Evolutionary conservation across 2,888 invertebrate species (phyloP).

Genomic region (Tachystola acroxantha): DNA sequence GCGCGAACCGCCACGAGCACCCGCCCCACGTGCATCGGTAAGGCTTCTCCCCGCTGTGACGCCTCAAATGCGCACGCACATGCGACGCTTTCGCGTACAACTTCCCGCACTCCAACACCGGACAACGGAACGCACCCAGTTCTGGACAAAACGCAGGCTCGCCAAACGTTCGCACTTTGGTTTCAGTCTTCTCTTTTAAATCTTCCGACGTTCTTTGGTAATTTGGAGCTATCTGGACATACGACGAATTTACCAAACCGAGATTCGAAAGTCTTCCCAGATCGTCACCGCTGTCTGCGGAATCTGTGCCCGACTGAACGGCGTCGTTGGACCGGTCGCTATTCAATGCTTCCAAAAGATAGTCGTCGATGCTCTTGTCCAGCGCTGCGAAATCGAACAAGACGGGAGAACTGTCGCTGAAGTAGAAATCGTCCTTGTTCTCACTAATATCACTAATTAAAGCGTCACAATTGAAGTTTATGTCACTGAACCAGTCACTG

Average conservation of each 20-base stretch:
- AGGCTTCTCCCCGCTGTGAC: constrained; percentile 90
- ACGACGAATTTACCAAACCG: constrained; percentile 36
- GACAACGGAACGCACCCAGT: constrained; percentile 82
- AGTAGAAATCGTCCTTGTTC: constrained; percentile 45
- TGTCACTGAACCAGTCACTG: constrained; percentile 56
- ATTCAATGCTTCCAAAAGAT: constrained; percentile 52
- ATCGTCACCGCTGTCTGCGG: constrained; percentile 36
- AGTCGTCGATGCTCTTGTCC: constrained; percentile 59
- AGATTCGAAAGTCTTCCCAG: constrained; percentile 31
- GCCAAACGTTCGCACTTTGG: constrained; percentile 50
- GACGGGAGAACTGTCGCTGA: constrained; percentile 38
- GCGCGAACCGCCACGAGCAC: constrained; percentile 95
- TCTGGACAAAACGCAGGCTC: constrained; percentile 63
- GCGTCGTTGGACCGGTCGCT: constrained; percentile 50
- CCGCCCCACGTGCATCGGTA: constrained; percentile 86
- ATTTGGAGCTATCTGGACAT: constrained; percentile 37
- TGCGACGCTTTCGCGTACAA: constrained; percentile 94
- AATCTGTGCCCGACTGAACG: constrained; percentile 36
- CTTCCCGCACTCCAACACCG: constrained; percentile 85
- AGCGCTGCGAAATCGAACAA: constrained; percentile 62
- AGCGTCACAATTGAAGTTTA: constrained; percentile 58
- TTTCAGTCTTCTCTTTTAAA: constrained; percentile 25
- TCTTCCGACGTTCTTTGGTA: constrained; percentile 25
- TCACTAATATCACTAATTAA: constrained; percentile 49
- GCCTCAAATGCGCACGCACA: constrained; percentile 90